Evolutionary conservation across 92 coral and sea anemone species (phyloP).

Genomic region (Umimayanthus chanpuru): DNA sequence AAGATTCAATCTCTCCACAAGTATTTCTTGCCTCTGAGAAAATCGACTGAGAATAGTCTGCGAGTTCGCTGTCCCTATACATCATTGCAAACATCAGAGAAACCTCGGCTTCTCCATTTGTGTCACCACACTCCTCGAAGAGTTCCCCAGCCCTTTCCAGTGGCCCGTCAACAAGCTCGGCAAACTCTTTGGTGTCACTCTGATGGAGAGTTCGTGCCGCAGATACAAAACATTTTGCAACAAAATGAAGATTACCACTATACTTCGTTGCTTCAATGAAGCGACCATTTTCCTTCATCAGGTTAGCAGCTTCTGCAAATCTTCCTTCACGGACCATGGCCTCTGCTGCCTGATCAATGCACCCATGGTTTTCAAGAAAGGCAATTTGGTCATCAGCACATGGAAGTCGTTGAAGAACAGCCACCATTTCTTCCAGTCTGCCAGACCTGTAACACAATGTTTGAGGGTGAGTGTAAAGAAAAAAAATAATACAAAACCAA

Average conservation of each 20-base stretch:
- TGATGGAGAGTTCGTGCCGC: slow-evolving; percentile 57
- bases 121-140: slow-evolving; percentile 50
- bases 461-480: background rate
- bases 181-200: slow-evolving; percentile 30
- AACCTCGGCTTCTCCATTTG: slow-evolving; percentile 67
- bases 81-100: slow-evolving; percentile 51
- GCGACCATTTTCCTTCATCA: slow-evolving; percentile 75
- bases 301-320: slow-evolving; percentile 70
- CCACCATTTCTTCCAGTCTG: slow-evolving; percentile 69
- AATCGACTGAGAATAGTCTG: slow-evolving; percentile 58
- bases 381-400: slow-evolving; percentile 77
- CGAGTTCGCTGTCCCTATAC: slow-evolving; percentile 35
- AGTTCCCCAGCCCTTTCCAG: slow-evolving; percentile 59
- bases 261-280: slow-evolving; percentile 77
- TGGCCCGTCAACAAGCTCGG: slow-evolving; percentile 63
- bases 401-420: slow-evolving; percentile 77
- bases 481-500: background rate
- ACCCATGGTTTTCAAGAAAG: slow-evolving; percentile 75
- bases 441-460: slow-evolving; percentile 25
- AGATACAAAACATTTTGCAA: slow-evolving; percentile 76
- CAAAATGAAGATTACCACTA: slow-evolving; percentile 58
- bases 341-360: slow-evolving; percentile 79
- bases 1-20: slow-evolving; percentile 66
- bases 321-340: slow-evolving; percentile 73
- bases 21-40: slow-evolving; percentile 53